Base-by-base conservation (phyloP, 2,113 vertebrate species). In the Tragulus kanchil region DNA sequence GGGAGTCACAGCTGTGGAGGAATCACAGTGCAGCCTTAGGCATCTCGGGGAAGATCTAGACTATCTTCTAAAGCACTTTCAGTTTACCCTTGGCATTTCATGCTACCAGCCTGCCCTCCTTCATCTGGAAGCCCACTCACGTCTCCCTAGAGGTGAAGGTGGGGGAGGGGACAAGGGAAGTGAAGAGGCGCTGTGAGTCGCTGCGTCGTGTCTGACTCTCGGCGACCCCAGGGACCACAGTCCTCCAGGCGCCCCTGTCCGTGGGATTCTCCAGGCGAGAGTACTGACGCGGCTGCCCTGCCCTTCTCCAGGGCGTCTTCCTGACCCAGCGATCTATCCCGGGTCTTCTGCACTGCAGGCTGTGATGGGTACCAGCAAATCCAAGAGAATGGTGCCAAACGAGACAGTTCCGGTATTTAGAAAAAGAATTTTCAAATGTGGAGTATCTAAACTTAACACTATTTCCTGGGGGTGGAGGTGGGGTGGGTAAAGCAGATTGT, bases 1-100 rank as follows among this genome's bases (percentile, higher is more conserved):
- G 98, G 69, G 98, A 96, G 86, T 99, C 98, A 62, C 94, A 98
- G 97, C 98, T 98, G 95, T 91, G 62, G 95, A n/a, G 26, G 85
- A 79, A 91, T 61, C 88, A 85, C 25, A 89, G 16, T 50, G 54
- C 8, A 85, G 45, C 26, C 84, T 45, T 50, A 28, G 50, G 10
- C 69, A 11, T 69, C 54, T 16, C 21, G 82, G 19, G 17, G 31
- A 36, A 36, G 77, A 31, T 65, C 52, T 31, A 65, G 2, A 31
- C 31, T 15, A 62, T 23, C 59, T 84, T 50, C 89, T n/a, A 59
- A n/a, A 36, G 42, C n/a, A 54, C 52, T 45, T 71, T 19, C 31
- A 28, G 11, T 67, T 82, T 12, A 21, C 65, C 26, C 10, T 28
- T 14, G 45, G 16, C 5, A 10, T 58, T 23, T 15, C 15, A 81